Percentiles rank a stretch among this genome's conserved stretches.
Conservation (phyloP, 2,888 invertebrate species). For the Caenorhabditis becei region DNA sequence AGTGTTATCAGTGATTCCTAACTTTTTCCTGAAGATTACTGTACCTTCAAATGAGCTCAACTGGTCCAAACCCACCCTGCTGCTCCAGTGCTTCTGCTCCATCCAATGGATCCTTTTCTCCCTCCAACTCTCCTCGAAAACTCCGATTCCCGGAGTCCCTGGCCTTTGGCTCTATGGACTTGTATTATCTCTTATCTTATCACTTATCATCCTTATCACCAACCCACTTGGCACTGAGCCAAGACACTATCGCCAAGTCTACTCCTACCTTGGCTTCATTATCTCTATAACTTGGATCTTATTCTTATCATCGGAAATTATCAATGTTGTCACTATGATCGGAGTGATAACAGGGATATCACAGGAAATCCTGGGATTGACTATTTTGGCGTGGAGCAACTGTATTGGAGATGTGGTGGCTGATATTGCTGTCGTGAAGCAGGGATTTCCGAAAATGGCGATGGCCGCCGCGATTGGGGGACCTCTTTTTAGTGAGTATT, state of each 20-base stretch:
- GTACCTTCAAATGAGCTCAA: conserved; percentile 84
- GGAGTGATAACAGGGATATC: conserved; percentile 84
- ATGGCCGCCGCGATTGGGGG: conserved; percentile 87
- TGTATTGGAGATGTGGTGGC: conserved; percentile 86
- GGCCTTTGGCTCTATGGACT: conserved; percentile 62
- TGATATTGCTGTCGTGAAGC: conserved; percentile 85
- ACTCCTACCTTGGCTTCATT: conserved; percentile 84
- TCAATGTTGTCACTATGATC: conserved; percentile 84
- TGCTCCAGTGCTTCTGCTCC: conserved; percentile 84
- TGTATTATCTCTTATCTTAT: conserved; percentile 59
- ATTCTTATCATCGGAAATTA: conserved; percentile 85
- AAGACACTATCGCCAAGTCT: conserved; percentile 67
- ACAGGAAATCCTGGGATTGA: conserved; percentile 85
- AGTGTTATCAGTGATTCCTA: conserved; percentile 82
- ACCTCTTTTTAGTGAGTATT: conserved; percentile 86
- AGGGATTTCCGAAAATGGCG: conserved; percentile 86
- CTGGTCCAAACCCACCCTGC: conserved; percentile 85
- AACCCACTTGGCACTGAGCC: conserved; percentile 65
- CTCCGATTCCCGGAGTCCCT: conserved; percentile 51
- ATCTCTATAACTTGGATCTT: conserved; percentile 85
- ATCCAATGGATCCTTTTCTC: conserved; percentile 81
- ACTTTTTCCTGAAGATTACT: conserved; percentile 84
- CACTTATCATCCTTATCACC: conserved; percentile 55
- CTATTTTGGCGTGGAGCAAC: conserved; percentile 86
- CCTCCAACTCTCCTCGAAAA: conserved; percentile 59